These are phyloP conservation scores for Calidris pugnax DNA, from an alignment of 2,113 vertebrate species.

Conservation along the genomic window DNA sequence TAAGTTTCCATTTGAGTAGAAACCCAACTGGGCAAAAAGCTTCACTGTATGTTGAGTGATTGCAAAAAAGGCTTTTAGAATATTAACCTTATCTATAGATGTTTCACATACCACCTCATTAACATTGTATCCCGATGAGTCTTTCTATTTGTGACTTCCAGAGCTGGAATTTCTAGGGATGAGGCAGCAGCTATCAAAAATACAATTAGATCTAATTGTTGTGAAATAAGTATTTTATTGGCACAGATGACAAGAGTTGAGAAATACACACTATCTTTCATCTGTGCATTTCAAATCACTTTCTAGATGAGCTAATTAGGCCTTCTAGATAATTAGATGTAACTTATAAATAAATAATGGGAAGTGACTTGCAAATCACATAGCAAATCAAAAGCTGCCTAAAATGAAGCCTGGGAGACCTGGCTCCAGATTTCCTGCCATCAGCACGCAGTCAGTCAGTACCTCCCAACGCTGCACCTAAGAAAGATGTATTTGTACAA, in stretches of 20 bases:
- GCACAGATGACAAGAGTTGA: constrained; percentile 16
- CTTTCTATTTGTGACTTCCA: constrained; percentile 9
- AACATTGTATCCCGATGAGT: neutral
- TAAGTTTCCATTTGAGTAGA: neutral
- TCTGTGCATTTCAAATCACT: constrained; percentile 38
- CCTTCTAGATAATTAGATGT: constrained; percentile 26
- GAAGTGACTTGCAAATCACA: neutral
- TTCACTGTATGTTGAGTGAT: neutral
- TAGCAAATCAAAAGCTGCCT: constrained; percentile 5
- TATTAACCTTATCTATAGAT: neutral
- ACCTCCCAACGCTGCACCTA: neutral
- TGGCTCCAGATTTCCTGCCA: neutral
- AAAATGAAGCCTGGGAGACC: neutral
- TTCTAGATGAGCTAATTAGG: constrained; percentile 46
- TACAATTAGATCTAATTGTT: constrained; percentile 49
- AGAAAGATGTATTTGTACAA: neutral
- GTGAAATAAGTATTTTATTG: constrained; percentile 45
- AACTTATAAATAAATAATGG: constrained; percentile 43
- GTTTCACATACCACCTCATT: constrained; percentile 11
- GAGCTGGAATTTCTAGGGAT: constrained; percentile 45
- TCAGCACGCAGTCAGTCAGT: neutral
- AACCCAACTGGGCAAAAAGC: neutral
- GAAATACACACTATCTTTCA: constrained; percentile 20
- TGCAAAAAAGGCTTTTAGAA: neutral
- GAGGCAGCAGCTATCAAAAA: constrained; percentile 30